Base-by-base conservation (phyloP, 2,888 invertebrate species). In the Aromia moschata region DNA sequence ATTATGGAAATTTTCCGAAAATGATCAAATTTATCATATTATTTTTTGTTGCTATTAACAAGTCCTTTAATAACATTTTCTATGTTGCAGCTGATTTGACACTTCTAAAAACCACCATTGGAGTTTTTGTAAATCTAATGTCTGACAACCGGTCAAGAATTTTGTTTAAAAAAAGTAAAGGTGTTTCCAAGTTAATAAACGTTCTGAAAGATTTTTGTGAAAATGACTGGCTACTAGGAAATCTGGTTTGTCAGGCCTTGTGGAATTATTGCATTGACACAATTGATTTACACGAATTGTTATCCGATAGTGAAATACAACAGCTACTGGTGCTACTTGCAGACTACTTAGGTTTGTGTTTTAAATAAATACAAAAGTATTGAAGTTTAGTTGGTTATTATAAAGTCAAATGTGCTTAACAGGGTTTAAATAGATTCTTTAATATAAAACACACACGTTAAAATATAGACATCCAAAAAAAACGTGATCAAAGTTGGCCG, bases 91-190 rank as follows among this genome's bases (percentile, higher is more conserved):
- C 86, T 57, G 88, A 89, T 55, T 81, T 85, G 44, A 88, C 89
- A 68, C 83, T 93, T 11, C 85, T 92, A 0, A 89, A 89, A 74
- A 89, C 92, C 3, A 88, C 91, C 1, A 89, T 91, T 56, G 94
- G 94, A 1, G 91, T 94, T 33, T 84, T 94, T 46, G 92, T 94
- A 14, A 94, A 94, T 83, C 85, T 94, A 70, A 87, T 87, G 75
- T 84, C 87, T 9, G 87, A 84, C 64, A 82, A 82, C 67, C 84
- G 84, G 65, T 84, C 84, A 58, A 79, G 87, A 40, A 73, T 79
- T 17, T 80, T 84, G 18, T 84, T 87, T 47, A 81, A 84, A 68
- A 81, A 83, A 53, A 73, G 82, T 9, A 80, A 80, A 44, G 87
- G 87, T 1, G 80, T 85, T n/a, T 71, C 79, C 14, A 79, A 84